Conservation (phyloP, 2,113 vertebrate species). For the Atlantisia rogersi region DNA sequence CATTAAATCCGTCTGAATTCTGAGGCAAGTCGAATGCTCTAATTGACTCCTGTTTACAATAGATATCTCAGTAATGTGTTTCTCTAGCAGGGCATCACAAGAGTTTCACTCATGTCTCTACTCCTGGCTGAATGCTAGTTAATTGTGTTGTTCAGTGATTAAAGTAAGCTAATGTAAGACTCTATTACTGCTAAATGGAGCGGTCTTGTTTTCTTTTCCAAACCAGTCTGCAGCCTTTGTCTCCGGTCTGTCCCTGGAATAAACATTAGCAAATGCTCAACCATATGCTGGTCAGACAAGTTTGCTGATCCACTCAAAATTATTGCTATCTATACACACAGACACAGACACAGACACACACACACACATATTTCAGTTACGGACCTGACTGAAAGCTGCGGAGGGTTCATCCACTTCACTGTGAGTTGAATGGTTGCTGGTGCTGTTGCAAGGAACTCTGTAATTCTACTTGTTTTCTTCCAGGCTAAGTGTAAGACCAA, state of each 20-base stretch:
- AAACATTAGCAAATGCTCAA: background rate
- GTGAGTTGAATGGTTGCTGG: background rate
- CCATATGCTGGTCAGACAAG: background rate
- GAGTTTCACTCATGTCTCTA: background rate
- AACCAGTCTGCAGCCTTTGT: background rate
- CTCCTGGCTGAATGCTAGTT: background rate
- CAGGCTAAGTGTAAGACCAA: background rate
- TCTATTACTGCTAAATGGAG: background rate
- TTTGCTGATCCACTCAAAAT: background rate
- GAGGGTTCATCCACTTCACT: background rate
- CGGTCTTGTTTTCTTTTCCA: background rate
- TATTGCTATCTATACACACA: background rate
- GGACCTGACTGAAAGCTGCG: background rate
- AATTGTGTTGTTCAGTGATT: background rate
- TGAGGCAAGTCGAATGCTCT: background rate
- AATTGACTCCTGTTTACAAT: background rate
- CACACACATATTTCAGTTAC: background rate
- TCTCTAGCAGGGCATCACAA: background rate
- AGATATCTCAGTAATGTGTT: background rate
- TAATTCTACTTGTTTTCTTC: background rate
- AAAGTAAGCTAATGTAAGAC: background rate
- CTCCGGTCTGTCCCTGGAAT: background rate
- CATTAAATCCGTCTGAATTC: constrained; percentile 16
- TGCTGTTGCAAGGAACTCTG: background rate
- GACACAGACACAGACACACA: too few species aligned